phyloP scores from a whole-genome alignment of 2,888 invertebrate species.

The Macrosiphum euphorbiae region DNA sequence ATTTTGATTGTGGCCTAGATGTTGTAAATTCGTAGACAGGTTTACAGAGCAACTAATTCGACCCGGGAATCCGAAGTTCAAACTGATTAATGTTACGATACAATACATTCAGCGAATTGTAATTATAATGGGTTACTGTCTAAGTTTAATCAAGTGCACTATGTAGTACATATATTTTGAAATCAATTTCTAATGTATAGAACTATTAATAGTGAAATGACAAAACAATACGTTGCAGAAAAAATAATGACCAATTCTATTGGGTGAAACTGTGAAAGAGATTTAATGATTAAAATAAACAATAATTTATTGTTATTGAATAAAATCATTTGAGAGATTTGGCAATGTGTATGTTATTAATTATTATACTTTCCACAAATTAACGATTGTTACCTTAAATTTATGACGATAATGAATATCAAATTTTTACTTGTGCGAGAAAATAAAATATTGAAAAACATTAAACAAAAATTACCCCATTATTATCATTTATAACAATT shows the following conservation, averaged over 20 bases:
- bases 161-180: conserved; percentile 1
- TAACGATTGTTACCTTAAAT: background rate
- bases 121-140: conserved; percentile 46
- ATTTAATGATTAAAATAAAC: conserved; percentile 6
- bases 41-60: conserved; percentile 47
- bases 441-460: background rate
- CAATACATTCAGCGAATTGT: background rate
- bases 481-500: background rate
- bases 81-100: conserved; percentile 36
- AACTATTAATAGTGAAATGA: conserved; percentile 19
- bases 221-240: conserved; percentile 29
- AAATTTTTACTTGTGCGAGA: background rate
- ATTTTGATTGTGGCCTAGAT: conserved; percentile 42
- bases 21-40: conserved; percentile 11
- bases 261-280: conserved; percentile 19
- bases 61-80: conserved; percentile 43
- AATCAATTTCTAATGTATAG: conserved; percentile 45
- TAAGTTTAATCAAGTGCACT: conserved; percentile 42
- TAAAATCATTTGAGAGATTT: background rate
- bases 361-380: background rate
- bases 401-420: background rate
- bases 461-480: background rate
- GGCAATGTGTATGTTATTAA: background rate
- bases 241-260: conserved; percentile 34
- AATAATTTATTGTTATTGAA: background rate